A percentile compares a stretch with the other conserved stretches of the same genome.
Conservation (phyloP, 2,113 vertebrate genomes). For the Tylochromis polylepis region DNA sequence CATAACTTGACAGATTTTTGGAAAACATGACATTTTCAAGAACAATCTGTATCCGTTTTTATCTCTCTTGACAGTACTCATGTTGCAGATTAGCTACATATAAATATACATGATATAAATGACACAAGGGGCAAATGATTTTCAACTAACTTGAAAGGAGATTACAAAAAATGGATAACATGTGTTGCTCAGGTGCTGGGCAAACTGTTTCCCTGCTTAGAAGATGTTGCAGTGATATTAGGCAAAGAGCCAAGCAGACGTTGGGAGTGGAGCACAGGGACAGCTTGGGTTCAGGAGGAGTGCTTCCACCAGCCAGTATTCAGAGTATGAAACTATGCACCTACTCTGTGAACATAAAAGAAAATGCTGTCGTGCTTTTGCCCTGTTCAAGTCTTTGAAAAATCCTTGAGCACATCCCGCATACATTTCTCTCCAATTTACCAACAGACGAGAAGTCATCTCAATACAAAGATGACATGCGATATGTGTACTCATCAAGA, state of each 20-base stretch:
- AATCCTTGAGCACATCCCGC: not conserved
- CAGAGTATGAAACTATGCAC: not conserved
- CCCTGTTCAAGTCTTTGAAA: not conserved
- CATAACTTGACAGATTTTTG: not conserved
- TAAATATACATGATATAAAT: not conserved
- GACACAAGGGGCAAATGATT: not conserved
- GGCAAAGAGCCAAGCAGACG: constrained; percentile 15
- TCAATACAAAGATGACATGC: not conserved
- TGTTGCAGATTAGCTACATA: not conserved
- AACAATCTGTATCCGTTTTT: not conserved
- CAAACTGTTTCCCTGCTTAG: not conserved
- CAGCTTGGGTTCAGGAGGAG: not conserved
- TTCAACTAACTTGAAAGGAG: not conserved
- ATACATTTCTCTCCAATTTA: not conserved
- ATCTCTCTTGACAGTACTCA: not conserved
- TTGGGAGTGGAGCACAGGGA: not conserved
- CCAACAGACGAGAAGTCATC: not conserved
- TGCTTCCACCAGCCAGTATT: not conserved
- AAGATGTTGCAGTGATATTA: not conserved
- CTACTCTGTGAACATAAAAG: not conserved
- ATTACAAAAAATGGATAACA: constrained; percentile 12
- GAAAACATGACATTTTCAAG: not conserved
- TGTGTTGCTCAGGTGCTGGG: constrained; percentile 23
- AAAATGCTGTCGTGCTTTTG: not conserved
- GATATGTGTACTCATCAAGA: not conserved